Evolutionary conservation across 2,797 vertebrate genomes (phyloP), one percentile per base, ranked within the genome.

Genomic region (Gymnothorax reevesii): DNA sequence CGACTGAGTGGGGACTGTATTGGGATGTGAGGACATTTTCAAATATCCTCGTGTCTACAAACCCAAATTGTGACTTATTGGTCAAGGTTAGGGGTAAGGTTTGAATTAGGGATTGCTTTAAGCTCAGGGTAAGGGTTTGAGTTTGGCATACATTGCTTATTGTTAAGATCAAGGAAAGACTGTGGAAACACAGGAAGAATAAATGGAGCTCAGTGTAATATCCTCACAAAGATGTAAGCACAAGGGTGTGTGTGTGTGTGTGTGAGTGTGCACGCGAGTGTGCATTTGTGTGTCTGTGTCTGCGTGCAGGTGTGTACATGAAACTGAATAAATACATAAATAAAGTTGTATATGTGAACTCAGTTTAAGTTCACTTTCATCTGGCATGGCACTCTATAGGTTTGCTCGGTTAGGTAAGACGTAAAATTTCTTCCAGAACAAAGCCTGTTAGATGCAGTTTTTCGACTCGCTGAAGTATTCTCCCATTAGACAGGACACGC

Each of bases 401-500:
- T 79, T 9, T 85, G 85, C 33, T 71, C 54, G 52, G 25, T 33
- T 82, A 33, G 33, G 10, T 59, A 17, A 42, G 75, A 80, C 57
- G 83, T 62, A 83, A 85, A 62, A 90, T 84, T 85, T 82, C 89
- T 83, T 87, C 89, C 91, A 88, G 90, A 94, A 88, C 88, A 89
- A 80, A 85, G 59, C 8, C 66, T 55, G 13, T 54, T 33, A 86
- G 86, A 89, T 82, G 49, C 89, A 83, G 89, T 89, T 92, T 87
- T 89, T 89, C 89, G 89, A 91, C 75, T 52, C 89, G 89, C 90
- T 91, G 73, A 88, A 91, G 88, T 83, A 80, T 86, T 83, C 77
- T 87, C 88, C 90, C 90, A 94, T 94, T 93, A 92, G 92, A 87
- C 92, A 87, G 89, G 88, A 25, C 85, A 85, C 94, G 92, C 92